Conservation (phyloP, 2,888 invertebrate species). For the Parnassius glacialis region DNA sequence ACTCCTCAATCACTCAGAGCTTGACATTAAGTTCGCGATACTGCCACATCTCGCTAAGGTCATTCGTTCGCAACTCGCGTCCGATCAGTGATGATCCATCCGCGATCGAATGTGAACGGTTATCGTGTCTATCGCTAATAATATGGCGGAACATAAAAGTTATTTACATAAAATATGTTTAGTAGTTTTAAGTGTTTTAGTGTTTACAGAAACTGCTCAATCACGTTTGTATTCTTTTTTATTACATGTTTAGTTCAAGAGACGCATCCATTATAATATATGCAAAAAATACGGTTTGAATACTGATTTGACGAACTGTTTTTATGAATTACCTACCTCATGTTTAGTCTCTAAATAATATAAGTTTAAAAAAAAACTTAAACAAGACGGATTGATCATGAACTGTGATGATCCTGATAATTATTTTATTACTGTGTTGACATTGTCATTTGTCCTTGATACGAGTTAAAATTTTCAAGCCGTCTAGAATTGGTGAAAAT, state of each 20-base stretch:
- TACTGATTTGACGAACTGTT: neutral
- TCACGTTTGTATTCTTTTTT: conserved; percentile 16
- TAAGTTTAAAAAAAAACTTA: too few species aligned
- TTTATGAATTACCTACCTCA: neutral
- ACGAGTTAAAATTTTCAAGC: too few species aligned
- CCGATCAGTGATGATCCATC: conserved; percentile 14
- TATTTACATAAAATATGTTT: neutral
- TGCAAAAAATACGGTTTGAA: neutral
- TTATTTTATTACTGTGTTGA: too few species aligned
- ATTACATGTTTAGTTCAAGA: neutral
- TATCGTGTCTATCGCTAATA: neutral
- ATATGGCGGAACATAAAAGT: conserved; percentile 7
- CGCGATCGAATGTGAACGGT: conserved; percentile 2
- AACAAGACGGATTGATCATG: too few species aligned
- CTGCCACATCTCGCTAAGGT: neutral
- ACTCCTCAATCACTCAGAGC: too few species aligned
- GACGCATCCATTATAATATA: neutral
- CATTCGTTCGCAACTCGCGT: neutral
- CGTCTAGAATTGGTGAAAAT: too few species aligned
- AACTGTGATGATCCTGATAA: too few species aligned
- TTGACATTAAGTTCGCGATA: neutral
- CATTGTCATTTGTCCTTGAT: too few species aligned
- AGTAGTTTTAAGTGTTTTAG: conserved; percentile 6
- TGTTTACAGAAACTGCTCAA: neutral
- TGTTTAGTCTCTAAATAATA: too few species aligned